Conservation (phyloP, 2,888 invertebrate species). For the Tyria jacobaeae region DNA sequence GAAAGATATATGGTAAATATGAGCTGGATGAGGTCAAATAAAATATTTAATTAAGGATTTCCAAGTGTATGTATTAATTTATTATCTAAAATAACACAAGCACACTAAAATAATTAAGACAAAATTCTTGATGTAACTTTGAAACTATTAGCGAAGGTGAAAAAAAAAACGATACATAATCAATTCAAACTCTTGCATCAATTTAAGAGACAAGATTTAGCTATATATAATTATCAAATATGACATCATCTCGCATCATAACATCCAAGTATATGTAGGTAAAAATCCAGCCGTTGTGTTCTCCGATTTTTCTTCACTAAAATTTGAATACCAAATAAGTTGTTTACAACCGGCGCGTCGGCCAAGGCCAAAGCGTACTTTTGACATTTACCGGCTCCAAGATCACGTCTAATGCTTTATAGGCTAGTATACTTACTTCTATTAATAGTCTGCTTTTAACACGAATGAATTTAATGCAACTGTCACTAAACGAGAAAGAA, state of each 20-base stretch:
- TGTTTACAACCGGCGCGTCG: conserved; percentile 58
- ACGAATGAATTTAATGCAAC: background rate
- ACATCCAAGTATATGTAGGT: conserved; percentile 17
- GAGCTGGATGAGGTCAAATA: background rate
- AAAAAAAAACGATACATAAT: background rate
- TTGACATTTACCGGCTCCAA: conserved; percentile 60
- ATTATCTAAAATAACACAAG: too few species aligned
- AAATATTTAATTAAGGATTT: too few species aligned
- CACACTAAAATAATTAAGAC: too few species aligned
- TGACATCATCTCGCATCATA: conserved; percentile 40
- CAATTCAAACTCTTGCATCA: background rate
- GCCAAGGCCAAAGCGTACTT: conserved; percentile 58
- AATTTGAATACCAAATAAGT: conserved; percentile 59
- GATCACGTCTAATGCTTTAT: conserved; percentile 21
- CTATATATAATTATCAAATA: conserved; percentile 33
- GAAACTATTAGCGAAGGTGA: background rate
- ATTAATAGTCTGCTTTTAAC: conserved; percentile 4
- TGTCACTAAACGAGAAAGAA: background rate
- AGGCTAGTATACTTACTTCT: conserved; percentile 1
- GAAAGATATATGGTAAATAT: background rate
- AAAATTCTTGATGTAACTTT: too few species aligned
- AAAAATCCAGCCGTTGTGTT: conserved; percentile 37
- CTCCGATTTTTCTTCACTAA: conserved; percentile 29
- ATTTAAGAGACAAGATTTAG: conserved; percentile 5
- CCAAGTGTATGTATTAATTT: too few species aligned